Evolutionary conservation across 2,797 vertebrate genomes (phyloP).

Genomic region (Melanotaenia nigrans): DNA sequence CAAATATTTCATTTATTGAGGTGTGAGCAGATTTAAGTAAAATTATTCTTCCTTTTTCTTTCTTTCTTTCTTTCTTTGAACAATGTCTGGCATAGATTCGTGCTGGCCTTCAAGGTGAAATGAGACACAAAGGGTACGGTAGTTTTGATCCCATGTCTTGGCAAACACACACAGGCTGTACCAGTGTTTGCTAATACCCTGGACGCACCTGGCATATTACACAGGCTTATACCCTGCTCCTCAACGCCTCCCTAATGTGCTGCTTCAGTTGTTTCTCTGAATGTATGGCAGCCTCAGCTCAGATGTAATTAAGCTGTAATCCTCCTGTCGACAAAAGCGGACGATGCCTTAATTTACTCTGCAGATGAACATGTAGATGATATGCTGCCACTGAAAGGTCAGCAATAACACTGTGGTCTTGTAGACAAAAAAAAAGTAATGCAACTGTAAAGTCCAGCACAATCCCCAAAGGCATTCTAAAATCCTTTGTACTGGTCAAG

Average conservation of each 20-base stretch:
- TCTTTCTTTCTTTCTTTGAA: conserved; percentile 15
- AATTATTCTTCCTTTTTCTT: not conserved
- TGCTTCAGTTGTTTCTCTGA: conserved; percentile 41
- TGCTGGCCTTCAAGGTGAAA: conserved; percentile 52
- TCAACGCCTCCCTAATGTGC: conserved; percentile 71
- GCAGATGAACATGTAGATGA: conserved; percentile 47
- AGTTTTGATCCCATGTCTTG: conserved; percentile 67
- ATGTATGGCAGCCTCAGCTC: conserved; percentile 45
- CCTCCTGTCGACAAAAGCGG: conserved; percentile 66
- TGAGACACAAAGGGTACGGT: conserved; percentile 26
- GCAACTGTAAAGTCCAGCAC: conserved; percentile 2
- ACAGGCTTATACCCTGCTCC: conserved; percentile 70
- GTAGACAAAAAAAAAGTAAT: conserved; percentile 13
- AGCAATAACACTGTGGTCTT: conserved; percentile 40
- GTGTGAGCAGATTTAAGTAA: conserved; percentile 12
- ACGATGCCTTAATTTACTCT: conserved; percentile 47
- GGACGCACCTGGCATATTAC: conserved; percentile 75
- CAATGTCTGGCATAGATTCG: conserved; percentile 19
- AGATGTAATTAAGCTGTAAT: conserved; percentile 71
- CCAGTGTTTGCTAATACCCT: conserved; percentile 68
- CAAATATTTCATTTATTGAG: not conserved
- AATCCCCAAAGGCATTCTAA: conserved; percentile 30
- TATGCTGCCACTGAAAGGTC: conserved; percentile 33
- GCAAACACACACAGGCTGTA: conserved; percentile 56
- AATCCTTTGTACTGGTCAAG: conserved; percentile 12